Percentiles rank a stretch among this genome's conserved stretches.
phyloP scores from a whole-genome alignment of 2,888 invertebrate species.

The Eilema caniola region DNA sequence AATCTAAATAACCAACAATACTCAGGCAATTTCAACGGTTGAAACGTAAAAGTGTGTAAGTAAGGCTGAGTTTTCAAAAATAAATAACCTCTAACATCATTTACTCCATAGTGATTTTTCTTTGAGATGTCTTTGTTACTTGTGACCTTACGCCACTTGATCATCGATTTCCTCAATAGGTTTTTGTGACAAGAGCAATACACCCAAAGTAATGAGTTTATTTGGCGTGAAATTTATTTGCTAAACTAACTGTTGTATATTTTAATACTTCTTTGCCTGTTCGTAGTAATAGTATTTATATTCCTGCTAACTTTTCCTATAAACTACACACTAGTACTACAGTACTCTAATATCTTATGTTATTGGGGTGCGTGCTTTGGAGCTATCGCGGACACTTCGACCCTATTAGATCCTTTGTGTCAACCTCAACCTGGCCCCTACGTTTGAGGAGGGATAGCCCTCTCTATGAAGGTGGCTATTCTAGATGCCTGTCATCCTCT shows the following conservation, averaged over 20 bases:
- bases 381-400: too few relatives aligned
- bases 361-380: too few relatives aligned
- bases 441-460: too few relatives aligned
- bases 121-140: not conserved
- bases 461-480: too few relatives aligned
- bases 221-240: constrained; percentile 42
- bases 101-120: not conserved
- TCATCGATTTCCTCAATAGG: constrained; percentile 44
- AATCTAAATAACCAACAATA: constrained; percentile 37
- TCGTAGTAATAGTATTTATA: too few relatives aligned
- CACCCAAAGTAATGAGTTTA: constrained; percentile 26
- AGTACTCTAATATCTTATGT: too few relatives aligned
- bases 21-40: constrained; percentile 37
- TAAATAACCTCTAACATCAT: not conserved
- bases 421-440: too few relatives aligned
- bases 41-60: not conserved
- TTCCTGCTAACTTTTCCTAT: too few relatives aligned
- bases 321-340: too few relatives aligned
- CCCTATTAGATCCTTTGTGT: too few relatives aligned
- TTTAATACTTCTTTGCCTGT: not conserved
- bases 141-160: not conserved
- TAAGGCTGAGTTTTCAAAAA: not conserved
- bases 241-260: not conserved
- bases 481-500: too few relatives aligned
- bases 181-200: constrained; percentile 33